Conservation (phyloP, 2,113 vertebrate species). For the Ceuthmochares aereus region DNA sequence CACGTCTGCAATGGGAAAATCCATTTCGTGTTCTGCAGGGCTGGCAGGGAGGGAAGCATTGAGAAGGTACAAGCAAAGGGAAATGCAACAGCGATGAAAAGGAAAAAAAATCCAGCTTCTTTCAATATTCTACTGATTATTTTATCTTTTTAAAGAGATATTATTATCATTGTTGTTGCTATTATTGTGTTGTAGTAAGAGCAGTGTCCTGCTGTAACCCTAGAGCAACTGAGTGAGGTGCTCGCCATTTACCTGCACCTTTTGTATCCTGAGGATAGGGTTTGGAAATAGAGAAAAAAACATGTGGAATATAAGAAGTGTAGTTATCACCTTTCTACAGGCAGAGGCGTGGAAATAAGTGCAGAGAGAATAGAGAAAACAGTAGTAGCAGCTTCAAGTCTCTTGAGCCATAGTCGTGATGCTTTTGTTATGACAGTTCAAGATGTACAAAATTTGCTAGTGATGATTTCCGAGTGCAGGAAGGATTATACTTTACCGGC, state of each 20-base stretch:
- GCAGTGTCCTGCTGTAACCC: background rate
- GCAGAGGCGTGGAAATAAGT: background rate
- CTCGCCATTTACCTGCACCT: background rate
- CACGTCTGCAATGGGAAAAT: background rate
- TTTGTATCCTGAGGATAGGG: background rate
- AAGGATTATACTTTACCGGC: conserved; percentile 39
- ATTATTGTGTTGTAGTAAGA: background rate
- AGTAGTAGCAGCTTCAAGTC: background rate
- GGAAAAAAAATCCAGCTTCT: background rate
- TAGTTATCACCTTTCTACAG: conserved; percentile 7
- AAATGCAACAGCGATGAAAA: background rate
- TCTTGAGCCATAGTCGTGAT: background rate
- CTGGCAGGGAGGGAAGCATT: background rate
- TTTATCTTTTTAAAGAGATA: background rate
- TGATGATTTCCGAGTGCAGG: background rate
- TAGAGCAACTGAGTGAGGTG: background rate
- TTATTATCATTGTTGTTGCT: background rate
- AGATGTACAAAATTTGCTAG: background rate
- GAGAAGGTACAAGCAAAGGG: background rate
- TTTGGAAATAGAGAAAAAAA: background rate
- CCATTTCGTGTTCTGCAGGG: background rate
- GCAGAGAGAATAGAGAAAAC: background rate
- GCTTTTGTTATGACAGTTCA: background rate
- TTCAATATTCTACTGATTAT: background rate
- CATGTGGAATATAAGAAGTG: background rate